A percentile compares a stretch with the other conserved stretches of the same genome.
Conservation (phyloP, 2,113 vertebrate species). For the Microcebus lehilahytsara region DNA sequence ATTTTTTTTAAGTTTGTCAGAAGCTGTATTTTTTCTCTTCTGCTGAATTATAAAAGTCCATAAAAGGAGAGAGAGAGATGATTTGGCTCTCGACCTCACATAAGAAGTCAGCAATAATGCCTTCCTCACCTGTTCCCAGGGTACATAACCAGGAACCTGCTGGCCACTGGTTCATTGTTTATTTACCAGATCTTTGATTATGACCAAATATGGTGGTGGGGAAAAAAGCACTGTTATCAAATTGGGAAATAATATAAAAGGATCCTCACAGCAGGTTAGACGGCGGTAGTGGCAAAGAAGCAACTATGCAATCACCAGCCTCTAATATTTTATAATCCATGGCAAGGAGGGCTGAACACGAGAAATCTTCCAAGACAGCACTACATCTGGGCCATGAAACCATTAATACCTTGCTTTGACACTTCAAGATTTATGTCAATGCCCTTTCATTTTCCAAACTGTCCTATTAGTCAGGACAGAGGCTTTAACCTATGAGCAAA, state of each 20-base stretch:
- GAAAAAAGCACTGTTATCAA: background rate
- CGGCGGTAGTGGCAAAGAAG: no score
- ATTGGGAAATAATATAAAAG: background rate
- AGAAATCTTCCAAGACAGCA: background rate
- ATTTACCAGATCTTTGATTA: background rate
- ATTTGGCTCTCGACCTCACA: background rate
- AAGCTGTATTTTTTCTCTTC: background rate
- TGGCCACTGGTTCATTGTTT: background rate
- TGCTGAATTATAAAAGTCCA: background rate
- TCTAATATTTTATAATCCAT: background rate
- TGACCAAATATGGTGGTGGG: background rate
- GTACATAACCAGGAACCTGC: background rate
- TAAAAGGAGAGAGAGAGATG: background rate
- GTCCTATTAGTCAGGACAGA: background rate
- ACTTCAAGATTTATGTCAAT: background rate
- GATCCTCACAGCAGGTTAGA: background rate
- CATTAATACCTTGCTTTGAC: background rate
- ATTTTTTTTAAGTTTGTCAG: background rate
- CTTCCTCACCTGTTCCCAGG: background rate
- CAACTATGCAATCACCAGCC: no score
- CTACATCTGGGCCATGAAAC: background rate
- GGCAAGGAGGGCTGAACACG: background rate
- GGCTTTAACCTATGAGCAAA: background rate
- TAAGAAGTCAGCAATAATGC: background rate
- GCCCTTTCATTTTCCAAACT: background rate